Percentiles rank a stretch among this genome's conserved stretches.
phyloP scores from a whole-genome alignment of 2,113 vertebrate genomes.

The Eidolon helvum region DNA sequence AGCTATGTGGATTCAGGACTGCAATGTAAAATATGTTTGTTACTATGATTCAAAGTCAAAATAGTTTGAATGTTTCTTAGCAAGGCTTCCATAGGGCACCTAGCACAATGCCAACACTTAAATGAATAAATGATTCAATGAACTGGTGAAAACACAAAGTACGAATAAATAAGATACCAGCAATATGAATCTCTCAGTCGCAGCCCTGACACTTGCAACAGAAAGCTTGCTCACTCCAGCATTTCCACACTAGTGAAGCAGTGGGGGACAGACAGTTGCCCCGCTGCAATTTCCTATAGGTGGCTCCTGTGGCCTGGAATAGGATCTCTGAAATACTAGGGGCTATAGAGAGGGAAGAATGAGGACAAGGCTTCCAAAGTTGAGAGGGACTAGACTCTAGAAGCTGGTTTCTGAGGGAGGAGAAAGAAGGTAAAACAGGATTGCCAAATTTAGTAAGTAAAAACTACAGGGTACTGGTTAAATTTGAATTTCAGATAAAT shows the following conservation, averaged over 20 bases:
- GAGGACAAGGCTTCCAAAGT: not conserved
- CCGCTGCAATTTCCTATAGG: not conserved
- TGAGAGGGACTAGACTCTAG: not conserved
- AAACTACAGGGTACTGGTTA: not conserved
- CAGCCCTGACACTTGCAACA: not conserved
- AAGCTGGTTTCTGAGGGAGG: not conserved
- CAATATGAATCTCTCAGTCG: not conserved
- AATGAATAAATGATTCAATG: not conserved
- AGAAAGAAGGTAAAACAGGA: not conserved
- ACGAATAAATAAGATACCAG: not conserved
- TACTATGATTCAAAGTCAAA: not conserved
- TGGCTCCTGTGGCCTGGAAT: not conserved
- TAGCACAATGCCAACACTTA: not conserved
- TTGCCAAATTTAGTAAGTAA: not conserved
- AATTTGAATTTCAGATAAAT: conserved; percentile 6
- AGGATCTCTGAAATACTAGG: not conserved
- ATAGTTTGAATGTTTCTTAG: not conserved
- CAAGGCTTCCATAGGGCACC: not conserved
- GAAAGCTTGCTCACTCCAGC: not conserved
- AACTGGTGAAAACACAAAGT: not conserved
- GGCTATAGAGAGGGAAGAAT: not conserved
- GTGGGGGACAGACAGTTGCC: not conserved
- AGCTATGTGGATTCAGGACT: not conserved
- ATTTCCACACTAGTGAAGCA: not conserved
- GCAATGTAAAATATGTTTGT: conserved; percentile 4